Evolutionary conservation across 2,888 invertebrate genomes (phyloP).

Genomic region (Scaptodrosophila latifasciaeformis): DNA sequence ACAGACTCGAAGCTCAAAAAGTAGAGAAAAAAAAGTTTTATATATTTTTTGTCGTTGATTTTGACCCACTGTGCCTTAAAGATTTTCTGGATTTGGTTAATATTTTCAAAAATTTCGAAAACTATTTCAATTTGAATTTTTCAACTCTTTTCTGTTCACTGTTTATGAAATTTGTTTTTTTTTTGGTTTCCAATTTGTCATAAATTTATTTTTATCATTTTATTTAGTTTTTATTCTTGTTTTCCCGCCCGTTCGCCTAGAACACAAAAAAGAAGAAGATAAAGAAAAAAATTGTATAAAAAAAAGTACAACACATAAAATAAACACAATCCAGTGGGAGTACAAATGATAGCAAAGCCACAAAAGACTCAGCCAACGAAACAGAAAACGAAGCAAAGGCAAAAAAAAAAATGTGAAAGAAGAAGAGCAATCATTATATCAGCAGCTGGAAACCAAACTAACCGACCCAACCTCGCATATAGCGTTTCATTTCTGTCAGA

Average conservation of each 20-base stretch:
- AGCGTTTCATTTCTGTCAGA: too few species aligned
- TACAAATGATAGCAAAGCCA: slow-evolving; percentile 50
- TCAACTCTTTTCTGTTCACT: background rate
- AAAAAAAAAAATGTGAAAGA: too few species aligned
- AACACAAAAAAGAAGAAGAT: background rate
- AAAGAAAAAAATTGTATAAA: slow-evolving; percentile 17
- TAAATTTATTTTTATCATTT: slow-evolving; percentile 64
- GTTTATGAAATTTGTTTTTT: background rate
- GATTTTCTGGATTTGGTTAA: too few species aligned
- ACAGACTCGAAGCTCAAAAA: too few species aligned
- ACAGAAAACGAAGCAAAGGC: too few species aligned
- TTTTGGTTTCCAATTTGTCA: slow-evolving; percentile 49
- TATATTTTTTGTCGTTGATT: slow-evolving; percentile 5
- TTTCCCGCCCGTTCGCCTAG: slow-evolving; percentile 12
- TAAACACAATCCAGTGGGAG: slow-evolving; percentile 60
- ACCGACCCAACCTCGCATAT: too few species aligned
- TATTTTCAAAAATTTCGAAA: too few species aligned
- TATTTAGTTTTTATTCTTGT: slow-evolving; percentile 56
- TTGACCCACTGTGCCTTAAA: too few species aligned
- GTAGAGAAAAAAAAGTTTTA: too few species aligned
- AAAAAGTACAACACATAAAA: slow-evolving; percentile 25
- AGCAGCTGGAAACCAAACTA: too few species aligned
- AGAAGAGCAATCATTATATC: too few species aligned
- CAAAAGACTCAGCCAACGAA: too few species aligned
- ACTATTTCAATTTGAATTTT: background rate